Conservation (phyloP, 1,140 invertebrate genomes). For the Zaprionus camerounensis region DNA sequence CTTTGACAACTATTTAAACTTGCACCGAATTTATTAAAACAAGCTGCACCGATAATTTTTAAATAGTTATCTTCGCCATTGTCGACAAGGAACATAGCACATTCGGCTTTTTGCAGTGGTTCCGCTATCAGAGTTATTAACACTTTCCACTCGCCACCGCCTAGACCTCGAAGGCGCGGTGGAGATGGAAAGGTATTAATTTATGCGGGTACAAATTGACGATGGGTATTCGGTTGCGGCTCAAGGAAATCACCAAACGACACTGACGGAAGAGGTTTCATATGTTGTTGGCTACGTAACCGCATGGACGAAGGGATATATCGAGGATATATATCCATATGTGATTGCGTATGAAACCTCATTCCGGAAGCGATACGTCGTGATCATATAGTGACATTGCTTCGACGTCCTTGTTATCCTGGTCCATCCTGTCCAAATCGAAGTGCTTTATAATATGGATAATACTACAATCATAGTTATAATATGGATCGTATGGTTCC, state of each 20-base stretch:
- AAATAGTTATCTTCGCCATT: background rate
- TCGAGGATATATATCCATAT: background rate
- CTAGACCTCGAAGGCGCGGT: background rate
- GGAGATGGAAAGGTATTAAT: background rate
- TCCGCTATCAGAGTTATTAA: background rate
- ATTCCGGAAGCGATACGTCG: too few relatives aligned
- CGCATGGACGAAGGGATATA: background rate
- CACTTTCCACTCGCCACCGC: background rate
- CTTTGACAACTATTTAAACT: background rate
- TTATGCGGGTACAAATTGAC: conserved; percentile 2
- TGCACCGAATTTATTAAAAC: background rate
- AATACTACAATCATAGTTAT: background rate
- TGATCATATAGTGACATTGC: conserved; percentile 49
- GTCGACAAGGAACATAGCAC: background rate
- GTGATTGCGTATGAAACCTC: too few relatives aligned
- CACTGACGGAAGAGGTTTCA: too few relatives aligned
- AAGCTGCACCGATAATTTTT: background rate
- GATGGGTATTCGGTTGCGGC: background rate
- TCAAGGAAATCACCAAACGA: background rate
- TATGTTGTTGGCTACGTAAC: too few relatives aligned
- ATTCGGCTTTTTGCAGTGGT: background rate
- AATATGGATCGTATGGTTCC: conserved; percentile 18
- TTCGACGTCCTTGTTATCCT: conserved; percentile 9
- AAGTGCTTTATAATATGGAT: conserved; percentile 9
- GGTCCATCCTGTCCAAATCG: conserved; percentile 30